Base-by-base conservation (phyloP, 1,140 invertebrate genomes). In the Drosophila sproati region DNA sequence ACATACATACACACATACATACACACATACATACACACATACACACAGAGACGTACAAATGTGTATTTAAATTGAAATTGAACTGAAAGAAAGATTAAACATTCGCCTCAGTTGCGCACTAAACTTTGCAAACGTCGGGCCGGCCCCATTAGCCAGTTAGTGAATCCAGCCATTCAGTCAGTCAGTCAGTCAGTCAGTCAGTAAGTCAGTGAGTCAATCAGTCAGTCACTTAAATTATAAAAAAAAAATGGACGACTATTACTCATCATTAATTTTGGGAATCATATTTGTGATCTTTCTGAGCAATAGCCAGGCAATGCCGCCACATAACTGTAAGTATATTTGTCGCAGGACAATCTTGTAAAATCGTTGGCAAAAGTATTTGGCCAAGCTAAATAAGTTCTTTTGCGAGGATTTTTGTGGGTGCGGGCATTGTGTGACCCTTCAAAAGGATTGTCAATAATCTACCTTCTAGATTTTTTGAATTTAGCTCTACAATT, bases 121-220 rank as follows among this genome's bases (percentile, higher is more conserved):
- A 73, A 80, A 74, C 85, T 88, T 87, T 78, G 77, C 77, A 88
- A 88, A 80, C 80, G 77, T 83, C 80, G 77, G 80, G 66, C 62
- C 50, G 66, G 28, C 20, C 20, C 39, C 29, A 60, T 55, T 34
- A 59, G 5, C 32, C 56, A 62, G 29, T 34, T 48, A 52, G 35
- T 29, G n/a, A 55, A 37, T n/a, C 5, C 12, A 61, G 8, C 12
- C 12, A 12, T 12, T 29, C 3, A 57, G 28, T 43, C 20, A 12
- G 5, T 12, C 5, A 29, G 12, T 12, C 12, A 12, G 12, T 12
- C 12, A 12, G 12, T 12, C 12, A 12, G 60, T 55, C 29, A 59
- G 5, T 28, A 48, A 62, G 29, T 34, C 43, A 52, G 35, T 20
- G n/a, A 55, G 34, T n/a, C 5, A 7, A 61, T 3, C 12, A 20